Conservation (phyloP, 2,797 vertebrate species). For the Gymnopithys bicolor region DNA sequence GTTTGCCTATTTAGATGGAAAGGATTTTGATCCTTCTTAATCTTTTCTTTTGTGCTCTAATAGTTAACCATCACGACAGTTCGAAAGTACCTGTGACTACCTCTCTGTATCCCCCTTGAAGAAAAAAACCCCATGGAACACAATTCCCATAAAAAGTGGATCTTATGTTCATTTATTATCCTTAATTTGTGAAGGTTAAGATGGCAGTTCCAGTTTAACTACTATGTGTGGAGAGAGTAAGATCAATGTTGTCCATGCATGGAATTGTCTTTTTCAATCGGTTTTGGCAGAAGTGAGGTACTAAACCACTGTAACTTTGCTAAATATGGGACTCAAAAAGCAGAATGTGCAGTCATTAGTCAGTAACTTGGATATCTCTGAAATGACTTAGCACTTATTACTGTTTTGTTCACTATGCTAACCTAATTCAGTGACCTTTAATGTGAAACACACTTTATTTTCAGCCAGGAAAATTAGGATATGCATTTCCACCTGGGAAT, state of each 20-base stretch:
- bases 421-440: constrained; percentile 62
- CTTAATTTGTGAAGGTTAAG: constrained; percentile 20
- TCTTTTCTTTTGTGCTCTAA: neutral
- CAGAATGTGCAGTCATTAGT: constrained; percentile 42
- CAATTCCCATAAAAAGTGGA: neutral
- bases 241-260: constrained; percentile 39
- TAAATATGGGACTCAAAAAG: constrained; percentile 28
- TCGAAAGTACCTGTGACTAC: neutral
- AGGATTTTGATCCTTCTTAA: neutral
- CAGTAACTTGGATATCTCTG: constrained; percentile 41
- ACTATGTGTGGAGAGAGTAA: neutral
- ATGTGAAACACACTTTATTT: constrained; percentile 22
- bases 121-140: neutral
- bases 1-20: neutral
- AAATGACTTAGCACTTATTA: constrained; percentile 59
- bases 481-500: neutral
- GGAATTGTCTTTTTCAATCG: constrained; percentile 68
- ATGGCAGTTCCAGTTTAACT: constrained; percentile 23
- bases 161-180: constrained; percentile 21
- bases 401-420: constrained; percentile 46
- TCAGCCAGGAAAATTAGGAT: neutral
- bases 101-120: neutral
- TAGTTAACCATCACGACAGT: neutral
- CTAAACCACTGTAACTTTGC: constrained; percentile 13
- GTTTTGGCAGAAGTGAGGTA: constrained; percentile 37